phyloP scores from a whole-genome alignment of 92 coral and sea anemone genomes.

The Micromussa lordhowensis region DNA sequence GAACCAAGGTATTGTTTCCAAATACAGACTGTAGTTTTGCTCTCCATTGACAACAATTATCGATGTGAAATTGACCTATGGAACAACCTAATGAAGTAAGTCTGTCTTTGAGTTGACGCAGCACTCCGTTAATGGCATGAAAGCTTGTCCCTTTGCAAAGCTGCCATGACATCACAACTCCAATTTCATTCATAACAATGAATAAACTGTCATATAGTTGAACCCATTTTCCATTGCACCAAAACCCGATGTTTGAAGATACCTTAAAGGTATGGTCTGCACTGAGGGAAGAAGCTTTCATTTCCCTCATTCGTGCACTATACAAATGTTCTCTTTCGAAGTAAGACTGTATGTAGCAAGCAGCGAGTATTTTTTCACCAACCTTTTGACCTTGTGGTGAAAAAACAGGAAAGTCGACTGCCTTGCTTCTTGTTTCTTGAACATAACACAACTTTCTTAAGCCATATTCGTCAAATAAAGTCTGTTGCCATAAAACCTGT shows the following conservation, averaged over 20 bases:
- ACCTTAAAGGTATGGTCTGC: constrained; percentile 67
- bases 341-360: constrained; percentile 54
- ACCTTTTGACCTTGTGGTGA: constrained; percentile 57
- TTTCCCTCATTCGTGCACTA: constrained; percentile 44
- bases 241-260: constrained; percentile 61
- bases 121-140: constrained; percentile 28
- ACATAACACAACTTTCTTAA: constrained; percentile 49
- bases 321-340: constrained; percentile 52
- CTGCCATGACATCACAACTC: constrained; percentile 50
- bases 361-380: constrained; percentile 55
- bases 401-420: constrained; percentile 38
- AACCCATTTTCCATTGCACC: constrained; percentile 62
- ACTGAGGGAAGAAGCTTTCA: constrained; percentile 55
- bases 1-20: constrained; percentile 31
- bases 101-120: constrained; percentile 48
- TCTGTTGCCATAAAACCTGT: constrained; percentile 66
- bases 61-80: constrained; percentile 50
- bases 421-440: constrained; percentile 23
- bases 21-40: constrained; percentile 43
- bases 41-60: constrained; percentile 57
- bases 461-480: constrained; percentile 55
- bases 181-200: constrained; percentile 64
- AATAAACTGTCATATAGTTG: constrained; percentile 56
- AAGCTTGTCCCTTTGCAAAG: constrained; percentile 64
- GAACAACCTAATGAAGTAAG: constrained; percentile 43